Conservation (phyloP, 92 coral and sea anemone species). For the Epizoanthus scotinus region DNA sequence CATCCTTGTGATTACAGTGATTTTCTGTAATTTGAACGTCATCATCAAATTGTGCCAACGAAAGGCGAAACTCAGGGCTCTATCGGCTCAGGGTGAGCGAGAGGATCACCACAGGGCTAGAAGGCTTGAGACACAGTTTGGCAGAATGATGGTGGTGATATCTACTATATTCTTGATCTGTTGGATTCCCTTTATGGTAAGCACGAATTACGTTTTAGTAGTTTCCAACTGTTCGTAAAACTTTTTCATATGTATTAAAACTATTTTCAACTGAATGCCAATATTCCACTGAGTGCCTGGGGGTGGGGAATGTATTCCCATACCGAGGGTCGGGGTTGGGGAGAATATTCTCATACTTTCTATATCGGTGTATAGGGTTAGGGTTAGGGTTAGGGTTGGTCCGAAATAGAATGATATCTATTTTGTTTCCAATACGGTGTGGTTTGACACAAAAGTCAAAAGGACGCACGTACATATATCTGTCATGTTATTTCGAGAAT, state of each 20-base stretch:
- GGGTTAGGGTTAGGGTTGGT: no score
- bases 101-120: slow-evolving; percentile 43
- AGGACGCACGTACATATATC: no score
- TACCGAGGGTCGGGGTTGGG: no score
- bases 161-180: slow-evolving; percentile 71
- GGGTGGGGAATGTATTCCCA: no score
- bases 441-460: no score
- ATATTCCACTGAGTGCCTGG: background rate
- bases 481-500: no score
- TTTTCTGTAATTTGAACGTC: slow-evolving; percentile 69
- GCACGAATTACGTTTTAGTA: slow-evolving; percentile 8
- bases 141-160: slow-evolving; percentile 78
- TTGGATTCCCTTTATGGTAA: slow-evolving; percentile 89
- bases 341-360: no score
- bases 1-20: slow-evolving; percentile 55
- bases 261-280: background rate
- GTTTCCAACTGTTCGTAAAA: background rate
- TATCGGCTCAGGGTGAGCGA: slow-evolving; percentile 30
- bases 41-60: slow-evolving; percentile 53
- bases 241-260: background rate
- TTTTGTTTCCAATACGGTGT: no score
- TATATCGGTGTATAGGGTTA: no score
- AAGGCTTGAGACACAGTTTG: slow-evolving; percentile 69
- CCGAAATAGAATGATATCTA: no score
- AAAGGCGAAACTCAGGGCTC: slow-evolving; percentile 31